phyloP scores from a whole-genome alignment of 2,797 vertebrate genomes.

The Channa striata region DNA sequence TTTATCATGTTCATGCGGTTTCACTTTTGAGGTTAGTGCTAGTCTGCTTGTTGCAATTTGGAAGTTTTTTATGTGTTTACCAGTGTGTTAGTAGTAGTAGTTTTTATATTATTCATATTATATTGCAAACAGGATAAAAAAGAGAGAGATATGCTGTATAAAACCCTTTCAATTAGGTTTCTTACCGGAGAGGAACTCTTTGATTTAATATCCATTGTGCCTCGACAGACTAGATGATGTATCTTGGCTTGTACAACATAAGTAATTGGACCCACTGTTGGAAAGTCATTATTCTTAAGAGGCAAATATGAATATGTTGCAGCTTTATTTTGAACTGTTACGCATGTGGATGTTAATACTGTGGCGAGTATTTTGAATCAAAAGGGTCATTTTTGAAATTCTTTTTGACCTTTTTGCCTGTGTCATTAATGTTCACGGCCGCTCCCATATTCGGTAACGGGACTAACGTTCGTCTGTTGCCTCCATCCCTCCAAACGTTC shows the following conservation, averaged over 20 bases:
- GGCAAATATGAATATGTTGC: too few relatives aligned
- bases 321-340: not conserved
- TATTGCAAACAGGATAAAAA: not conserved
- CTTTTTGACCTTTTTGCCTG: not conserved
- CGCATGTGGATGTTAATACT: conserved; percentile 6
- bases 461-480: not conserved
- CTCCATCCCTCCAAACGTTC: not conserved
- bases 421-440: not conserved
- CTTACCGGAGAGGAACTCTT: not conserved
- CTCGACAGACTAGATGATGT: too few relatives aligned
- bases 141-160: not conserved
- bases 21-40: not conserved
- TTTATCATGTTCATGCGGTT: not conserved
- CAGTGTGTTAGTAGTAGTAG: too few relatives aligned
- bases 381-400: too few relatives aligned
- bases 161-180: not conserved
- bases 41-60: not conserved
- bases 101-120: too few relatives aligned
- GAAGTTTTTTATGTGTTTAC: too few relatives aligned
- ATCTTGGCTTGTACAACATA: not conserved
- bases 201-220: not conserved
- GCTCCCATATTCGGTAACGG: not conserved
- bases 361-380: too few relatives aligned
- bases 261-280: conserved; percentile 9
- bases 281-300: conserved; percentile 16